These are phyloP conservation scores for Sebastes hubbsi DNA, from an alignment of 2,797 vertebrate genomes.

Conservation along the genomic window DNA sequence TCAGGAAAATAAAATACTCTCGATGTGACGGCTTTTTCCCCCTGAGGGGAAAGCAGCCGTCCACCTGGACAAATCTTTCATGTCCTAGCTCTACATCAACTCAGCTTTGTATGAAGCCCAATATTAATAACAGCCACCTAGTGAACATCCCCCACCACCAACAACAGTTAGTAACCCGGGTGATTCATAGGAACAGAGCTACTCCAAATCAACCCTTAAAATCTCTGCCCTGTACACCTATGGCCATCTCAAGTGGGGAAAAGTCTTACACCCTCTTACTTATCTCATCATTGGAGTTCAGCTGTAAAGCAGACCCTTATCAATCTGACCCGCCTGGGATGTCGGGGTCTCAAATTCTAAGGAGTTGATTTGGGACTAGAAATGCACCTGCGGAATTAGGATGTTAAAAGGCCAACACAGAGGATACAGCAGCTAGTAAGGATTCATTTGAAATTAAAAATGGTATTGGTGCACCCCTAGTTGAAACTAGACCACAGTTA, in stretches of 20 bases:
- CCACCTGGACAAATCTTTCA: neutral
- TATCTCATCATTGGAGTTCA: neutral
- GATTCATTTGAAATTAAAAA: slow-evolving; percentile 1
- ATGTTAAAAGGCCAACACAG: slow-evolving; percentile 12
- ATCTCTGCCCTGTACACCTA: slow-evolving; percentile 5
- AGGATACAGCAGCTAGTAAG: neutral
- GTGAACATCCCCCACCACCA: slow-evolving; percentile 35
- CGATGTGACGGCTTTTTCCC: neutral
- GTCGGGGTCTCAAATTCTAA: slow-evolving; percentile 38
- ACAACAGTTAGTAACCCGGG: slow-evolving; percentile 24
- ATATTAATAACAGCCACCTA: neutral
- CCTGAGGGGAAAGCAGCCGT: neutral
- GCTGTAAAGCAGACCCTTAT: neutral
- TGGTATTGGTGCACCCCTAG: slow-evolving; percentile 12
- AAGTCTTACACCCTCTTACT: neutral
- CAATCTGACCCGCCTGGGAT: neutral
- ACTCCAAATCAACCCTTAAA: slow-evolving; percentile 68
- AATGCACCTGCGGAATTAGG: slow-evolving; percentile 26
- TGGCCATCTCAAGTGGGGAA: neutral
- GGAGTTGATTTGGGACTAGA: slow-evolving; percentile 62
- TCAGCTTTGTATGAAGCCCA: neutral
- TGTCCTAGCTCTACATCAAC: neutral
- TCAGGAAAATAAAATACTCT: neutral
- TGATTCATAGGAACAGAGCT: slow-evolving; percentile 15
- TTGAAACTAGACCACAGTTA: slow-evolving; percentile 11